Base-by-base conservation (phyloP, 2,113 vertebrate genomes). In the Salvelinus namaycush region DNA sequence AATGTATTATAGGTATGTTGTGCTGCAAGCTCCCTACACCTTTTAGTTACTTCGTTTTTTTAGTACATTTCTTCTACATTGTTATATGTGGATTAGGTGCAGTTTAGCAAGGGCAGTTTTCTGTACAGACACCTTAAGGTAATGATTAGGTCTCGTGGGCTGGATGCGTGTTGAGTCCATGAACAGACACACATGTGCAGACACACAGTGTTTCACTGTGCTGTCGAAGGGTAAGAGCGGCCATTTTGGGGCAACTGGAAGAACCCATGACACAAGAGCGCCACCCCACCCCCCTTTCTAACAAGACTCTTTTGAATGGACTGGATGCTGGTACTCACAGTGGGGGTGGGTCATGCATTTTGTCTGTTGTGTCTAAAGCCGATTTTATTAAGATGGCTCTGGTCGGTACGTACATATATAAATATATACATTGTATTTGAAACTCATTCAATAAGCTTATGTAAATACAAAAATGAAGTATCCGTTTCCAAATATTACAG, bases 401-500 rank as follows among this genome's bases (percentile, higher is more conserved):
- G 76, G 72, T 85, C 82, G 71, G 66, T 71, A 44, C 39, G 9
- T 44, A 44, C 39, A 44, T 44, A 44, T 44, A 44, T 44, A 83
- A 74, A 86, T 76, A 84, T 83, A 86, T 81, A 87, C 81, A 88
- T 87, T 87, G 86, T 91, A 92, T 91, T 92, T 89, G 86, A 90
- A 86, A 89, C 68, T 89, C 57, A 83, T 87, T 92, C 84, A 82
- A 82, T 91, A 90, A 90, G 84, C 79, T 93, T 89, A 70, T 93
- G 87, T 93, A 86, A 90, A 93, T 93, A 91, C 86, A 87, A 3
- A 67, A 29, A 12, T 31, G 87, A 83, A 83, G 81, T 92, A 91
- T 90, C 87, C 83, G 76, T 90, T 89, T 91, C 88, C 82, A 91
- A 85, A 88, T 93, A 92, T 87, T 91, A 86, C 90, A 91, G 80